These are phyloP conservation scores for Heliothis virescens DNA, from an alignment of 1,140 invertebrate genomes.

Conservation along the genomic window DNA sequence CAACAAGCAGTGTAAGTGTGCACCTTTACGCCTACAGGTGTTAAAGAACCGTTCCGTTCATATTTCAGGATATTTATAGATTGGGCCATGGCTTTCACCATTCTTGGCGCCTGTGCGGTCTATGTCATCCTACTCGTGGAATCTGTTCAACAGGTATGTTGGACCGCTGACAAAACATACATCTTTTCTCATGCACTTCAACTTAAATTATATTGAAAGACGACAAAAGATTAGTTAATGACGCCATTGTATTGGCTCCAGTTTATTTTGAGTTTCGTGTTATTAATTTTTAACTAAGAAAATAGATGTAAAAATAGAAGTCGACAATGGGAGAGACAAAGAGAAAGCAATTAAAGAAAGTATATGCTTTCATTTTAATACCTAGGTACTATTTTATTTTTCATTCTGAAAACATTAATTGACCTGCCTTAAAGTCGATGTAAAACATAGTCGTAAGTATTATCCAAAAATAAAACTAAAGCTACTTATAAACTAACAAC, in stretches of 20 bases:
- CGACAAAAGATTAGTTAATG: background rate
- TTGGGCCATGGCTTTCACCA: slow-evolving; percentile 83
- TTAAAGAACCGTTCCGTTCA: slow-evolving; percentile 3
- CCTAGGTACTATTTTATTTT: too few species aligned
- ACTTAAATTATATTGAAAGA: background rate
- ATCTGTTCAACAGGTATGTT: slow-evolving; percentile 78
- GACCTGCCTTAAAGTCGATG: too few species aligned
- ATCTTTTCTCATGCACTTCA: slow-evolving; percentile 20
- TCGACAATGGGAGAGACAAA: too few species aligned
- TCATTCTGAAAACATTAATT: too few species aligned
- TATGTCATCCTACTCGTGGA: slow-evolving; percentile 82
- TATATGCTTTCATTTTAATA: too few species aligned
- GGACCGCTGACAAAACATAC: slow-evolving; percentile 19
- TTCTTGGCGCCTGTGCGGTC: slow-evolving; percentile 83
- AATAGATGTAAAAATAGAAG: too few species aligned
- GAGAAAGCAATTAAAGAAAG: too few species aligned
- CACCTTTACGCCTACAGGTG: background rate
- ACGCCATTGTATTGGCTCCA: background rate
- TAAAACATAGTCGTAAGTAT: too few species aligned
- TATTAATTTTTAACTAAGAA: background rate
- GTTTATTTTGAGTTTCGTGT: background rate
- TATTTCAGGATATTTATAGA: slow-evolving; percentile 85
- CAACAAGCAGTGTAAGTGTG: background rate
- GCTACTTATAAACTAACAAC: too few species aligned
- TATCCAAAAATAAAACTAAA: too few species aligned